Base-by-base conservation (phyloP, 2,797 vertebrate species). In the Austrolebias charrua region DNA sequence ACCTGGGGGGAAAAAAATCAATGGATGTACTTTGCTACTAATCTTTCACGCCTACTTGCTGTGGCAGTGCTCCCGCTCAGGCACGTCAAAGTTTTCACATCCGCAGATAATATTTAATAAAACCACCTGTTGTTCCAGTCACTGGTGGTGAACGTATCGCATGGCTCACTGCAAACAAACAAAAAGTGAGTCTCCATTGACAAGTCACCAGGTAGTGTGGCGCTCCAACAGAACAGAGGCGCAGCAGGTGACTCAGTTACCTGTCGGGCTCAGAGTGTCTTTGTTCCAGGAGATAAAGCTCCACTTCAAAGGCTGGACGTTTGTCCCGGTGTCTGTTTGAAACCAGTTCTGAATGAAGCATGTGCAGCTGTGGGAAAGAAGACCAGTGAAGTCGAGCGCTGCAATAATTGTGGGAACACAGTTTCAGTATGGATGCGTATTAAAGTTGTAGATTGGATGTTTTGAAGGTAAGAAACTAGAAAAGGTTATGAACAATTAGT, bases 291-390 rank as follows among this genome's bases (percentile, higher is more conserved):
- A 38, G 73, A 83, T 80, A 76, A 64, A 72, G 67, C 73, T 80
- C 75, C 53, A 35, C 81, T 89, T 92, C 88, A 90, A 88, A 90
- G 80, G 12, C 47, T 18, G 60, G 63, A 77, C 62, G 71, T 80
- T 16, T 75, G 68, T 81, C 63, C 67, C 14, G 51, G 63, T 72
- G 66, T 75, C 63, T 63, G 65, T 71, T 63, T 71, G 86, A 89
- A 88, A 86, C 67, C 2, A 14, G 14, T 50, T 38, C 19, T 29
- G 60, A 20, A 20, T 8, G 50, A 9, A 24, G 55, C 42, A 28
- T 46, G 63, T 55, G 58, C 63, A 24, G 47, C 51, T 61, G 69
- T 52, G 67, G 61, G 67, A 67, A 73, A 45, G 38, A 18, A n/a
- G 14, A 31, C 8, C 8, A 11, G 2, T 40, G 13, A 12, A 40